These are phyloP conservation scores for Cryptosula pallasiana DNA, from an alignment of 2,888 invertebrate species.

Conservation along the genomic window DNA sequence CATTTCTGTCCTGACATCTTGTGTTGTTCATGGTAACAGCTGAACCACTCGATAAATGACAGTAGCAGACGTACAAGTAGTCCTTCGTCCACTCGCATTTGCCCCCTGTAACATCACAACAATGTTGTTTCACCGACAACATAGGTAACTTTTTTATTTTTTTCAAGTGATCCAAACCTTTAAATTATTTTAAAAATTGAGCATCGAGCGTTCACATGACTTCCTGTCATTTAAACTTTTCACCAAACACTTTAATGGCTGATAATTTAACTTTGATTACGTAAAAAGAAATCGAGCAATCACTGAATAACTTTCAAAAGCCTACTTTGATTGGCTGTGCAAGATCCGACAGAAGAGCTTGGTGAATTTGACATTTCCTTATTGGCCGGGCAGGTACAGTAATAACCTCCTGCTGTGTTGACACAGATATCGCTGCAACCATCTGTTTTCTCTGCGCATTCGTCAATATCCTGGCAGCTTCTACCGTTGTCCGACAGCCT, in stretches of 20 bases:
- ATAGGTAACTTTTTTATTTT: too few species aligned
- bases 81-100: slow-evolving; percentile 15
- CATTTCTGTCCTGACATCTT: background rate
- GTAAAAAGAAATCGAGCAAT: too few species aligned
- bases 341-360: background rate
- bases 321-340: background rate
- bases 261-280: too few species aligned
- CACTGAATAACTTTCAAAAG: too few species aligned
- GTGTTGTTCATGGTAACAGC: slow-evolving; percentile 18
- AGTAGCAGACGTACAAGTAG: background rate
- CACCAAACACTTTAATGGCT: too few species aligned
- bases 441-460: background rate
- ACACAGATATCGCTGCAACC: slow-evolving; percentile 13
- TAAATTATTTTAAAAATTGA: too few species aligned
- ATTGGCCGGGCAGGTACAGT: slow-evolving; percentile 17
- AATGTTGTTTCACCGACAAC: too few species aligned
- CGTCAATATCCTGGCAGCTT: slow-evolving; percentile 15
- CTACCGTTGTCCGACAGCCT: background rate
- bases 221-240: too few species aligned
- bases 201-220: too few species aligned
- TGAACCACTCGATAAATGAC: background rate
- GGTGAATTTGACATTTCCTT: slow-evolving; percentile 5
- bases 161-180: too few species aligned
- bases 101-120: slow-evolving; percentile 1
- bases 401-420: slow-evolving; percentile 22